Conservation (phyloP, 2,888 invertebrate genomes). For the Plebejus anna region DNA sequence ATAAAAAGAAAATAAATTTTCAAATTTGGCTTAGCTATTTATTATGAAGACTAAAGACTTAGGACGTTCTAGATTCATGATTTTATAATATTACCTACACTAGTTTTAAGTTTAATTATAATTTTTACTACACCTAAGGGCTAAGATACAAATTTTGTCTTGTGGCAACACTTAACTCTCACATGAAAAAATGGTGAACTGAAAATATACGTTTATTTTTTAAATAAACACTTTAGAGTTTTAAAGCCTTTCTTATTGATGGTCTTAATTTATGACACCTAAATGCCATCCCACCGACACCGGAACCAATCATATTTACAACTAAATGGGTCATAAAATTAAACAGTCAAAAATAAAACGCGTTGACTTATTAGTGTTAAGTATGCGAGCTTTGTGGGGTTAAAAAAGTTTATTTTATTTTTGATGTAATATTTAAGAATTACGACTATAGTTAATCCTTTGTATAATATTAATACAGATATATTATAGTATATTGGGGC, state of each 20-base stretch:
- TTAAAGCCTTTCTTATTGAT: constrained; percentile 5
- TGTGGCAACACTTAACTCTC: not conserved
- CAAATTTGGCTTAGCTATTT: not conserved
- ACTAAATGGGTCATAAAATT: constrained; percentile 40
- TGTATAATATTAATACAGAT: too few species aligned
- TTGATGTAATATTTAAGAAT: not conserved
- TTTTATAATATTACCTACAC: not conserved
- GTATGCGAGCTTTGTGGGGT: not conserved
- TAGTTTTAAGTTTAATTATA: not conserved
- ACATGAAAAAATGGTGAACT: not conserved
- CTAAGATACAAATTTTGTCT: too few species aligned
- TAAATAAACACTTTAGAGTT: constrained; percentile 9
- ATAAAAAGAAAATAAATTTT: constrained; percentile 3
- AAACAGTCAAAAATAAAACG: constrained; percentile 32
- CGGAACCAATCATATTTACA: constrained; percentile 42
- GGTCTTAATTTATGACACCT: constrained; percentile 16
- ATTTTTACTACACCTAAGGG: not conserved
- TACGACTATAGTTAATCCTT: not conserved
- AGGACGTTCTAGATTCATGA: not conserved
- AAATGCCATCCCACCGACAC: constrained; percentile 29
- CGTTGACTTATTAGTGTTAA: constrained; percentile 40
- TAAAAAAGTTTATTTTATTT: not conserved
- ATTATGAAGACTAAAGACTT: not conserved
- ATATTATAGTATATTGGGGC: too few species aligned
- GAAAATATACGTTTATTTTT: not conserved